Evolutionary conservation across 2,113 vertebrate genomes (phyloP), one percentile per base, ranked within the genome.

Genomic region (Haemorhous mexicanus): DNA sequence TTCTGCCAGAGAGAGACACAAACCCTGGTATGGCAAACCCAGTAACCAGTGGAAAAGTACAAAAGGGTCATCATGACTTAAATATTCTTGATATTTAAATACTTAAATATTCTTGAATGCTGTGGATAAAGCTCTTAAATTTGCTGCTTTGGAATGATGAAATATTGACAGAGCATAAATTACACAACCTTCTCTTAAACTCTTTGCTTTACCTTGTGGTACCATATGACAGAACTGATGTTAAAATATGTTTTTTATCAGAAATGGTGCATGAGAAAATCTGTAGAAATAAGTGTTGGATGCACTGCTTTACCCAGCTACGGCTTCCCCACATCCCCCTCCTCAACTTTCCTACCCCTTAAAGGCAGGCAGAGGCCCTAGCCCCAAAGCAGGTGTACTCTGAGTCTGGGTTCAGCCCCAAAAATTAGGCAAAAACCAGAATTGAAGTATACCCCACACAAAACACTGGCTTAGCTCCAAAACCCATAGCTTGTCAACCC

Each of bases 231-330:
- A 24, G 16, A 73, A 46, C 4, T 13, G 7, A 56, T 32, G 19
- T 6, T 30, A 73, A 73, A 47, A 49, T 33, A 13, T 10, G 3
- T 46, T 84, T 84, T 89, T 66, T 33, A n/a, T n/a, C n/a, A 58
- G 58, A 89, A 68, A 33, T 7, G 0, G 5, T 44, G 9, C 8
- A 2, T 2, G 13, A 66, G 20, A 55, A 41, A 27, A 32, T 14
- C 3, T 52, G 35, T 7, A 58, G 62, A 44, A 74, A 13, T 21
- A 2, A 18, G 13, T 10, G 13, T n/a, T 12, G 3, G 82, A 41
- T 1, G 2, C 6, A 21, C 16, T 49, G 24, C 8, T 28, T 73
- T 37, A 28, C 11, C 0, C 1, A 39, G 0, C 7, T 4, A 9
- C 1, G 10, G 10, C 6, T 76, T 80, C 33, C 10, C 18, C 39